Percentiles rank a stretch among this genome's conserved stretches.
These are phyloP conservation scores for Rhodinocichla rosea DNA, from an alignment of 2,113 vertebrate species.

Conservation along the genomic window DNA sequence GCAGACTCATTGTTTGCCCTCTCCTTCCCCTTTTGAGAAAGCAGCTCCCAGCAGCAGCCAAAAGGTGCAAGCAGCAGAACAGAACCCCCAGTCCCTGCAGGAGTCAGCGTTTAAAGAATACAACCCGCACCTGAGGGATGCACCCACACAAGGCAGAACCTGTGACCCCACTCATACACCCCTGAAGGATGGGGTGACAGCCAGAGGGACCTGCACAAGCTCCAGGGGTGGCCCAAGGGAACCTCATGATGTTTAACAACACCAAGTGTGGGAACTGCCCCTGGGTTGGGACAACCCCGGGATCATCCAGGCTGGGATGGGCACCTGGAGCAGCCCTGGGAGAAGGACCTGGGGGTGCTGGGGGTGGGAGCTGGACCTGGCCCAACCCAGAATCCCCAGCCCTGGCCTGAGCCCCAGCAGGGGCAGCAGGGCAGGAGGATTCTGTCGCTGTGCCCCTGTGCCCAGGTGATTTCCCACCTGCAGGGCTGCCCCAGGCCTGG, in stretches of 20 bases:
- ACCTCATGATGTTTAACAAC: background rate
- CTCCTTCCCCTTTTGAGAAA: background rate
- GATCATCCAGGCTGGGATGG: background rate
- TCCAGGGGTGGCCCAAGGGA: background rate
- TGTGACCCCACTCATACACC: too few relatives aligned
- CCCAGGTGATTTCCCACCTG: background rate
- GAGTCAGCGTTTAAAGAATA: background rate
- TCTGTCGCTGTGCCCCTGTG: background rate
- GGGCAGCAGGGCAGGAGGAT: background rate
- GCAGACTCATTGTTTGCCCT: background rate
- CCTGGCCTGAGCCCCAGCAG: background rate
- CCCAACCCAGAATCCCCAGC: background rate
- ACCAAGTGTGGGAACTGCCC: background rate
- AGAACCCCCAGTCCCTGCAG: background rate
- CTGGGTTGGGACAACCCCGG: fast-evolving
- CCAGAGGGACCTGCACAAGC: background rate
- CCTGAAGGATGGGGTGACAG: background rate
- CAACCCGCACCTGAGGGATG: background rate
- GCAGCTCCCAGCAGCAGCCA: background rate
- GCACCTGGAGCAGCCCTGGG: background rate
- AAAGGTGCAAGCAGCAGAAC: background rate
- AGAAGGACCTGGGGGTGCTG: background rate
- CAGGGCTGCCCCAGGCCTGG: background rate
- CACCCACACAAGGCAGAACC: background rate
- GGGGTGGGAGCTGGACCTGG: background rate